Percentiles rank a stretch among this genome's conserved stretches.
phyloP scores from a whole-genome alignment of 2,113 vertebrate genomes.

The Ornithorhynchus anatinus region DNA sequence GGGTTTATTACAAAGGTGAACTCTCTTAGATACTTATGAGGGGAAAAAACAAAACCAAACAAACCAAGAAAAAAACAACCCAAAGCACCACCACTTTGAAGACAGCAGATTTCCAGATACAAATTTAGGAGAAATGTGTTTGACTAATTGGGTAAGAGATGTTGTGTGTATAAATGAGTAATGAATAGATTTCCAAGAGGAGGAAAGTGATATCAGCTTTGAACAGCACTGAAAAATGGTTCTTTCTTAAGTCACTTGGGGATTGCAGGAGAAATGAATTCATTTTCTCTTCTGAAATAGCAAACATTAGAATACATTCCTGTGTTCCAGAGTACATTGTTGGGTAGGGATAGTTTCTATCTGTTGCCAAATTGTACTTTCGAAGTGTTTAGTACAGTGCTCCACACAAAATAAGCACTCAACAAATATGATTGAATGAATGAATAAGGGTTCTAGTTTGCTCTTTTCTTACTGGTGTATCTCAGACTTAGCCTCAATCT shows the following conservation, averaged over 20 bases:
- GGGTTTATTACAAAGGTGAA: too few relatives aligned
- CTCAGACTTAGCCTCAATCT: neutral
- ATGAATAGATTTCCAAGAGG: too few relatives aligned
- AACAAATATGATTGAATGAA: neutral
- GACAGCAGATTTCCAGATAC: neutral
- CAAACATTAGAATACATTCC: neutral
- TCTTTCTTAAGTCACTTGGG: accelerated
- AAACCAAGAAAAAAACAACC: too few relatives aligned
- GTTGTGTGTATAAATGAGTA: neutral
- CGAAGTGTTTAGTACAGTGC: too few relatives aligned
- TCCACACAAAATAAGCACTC: neutral
- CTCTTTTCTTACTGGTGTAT: neutral
- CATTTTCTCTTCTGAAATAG: neutral
- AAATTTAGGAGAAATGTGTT: neutral
- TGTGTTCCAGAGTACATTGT: neutral
- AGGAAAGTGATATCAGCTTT: neutral
- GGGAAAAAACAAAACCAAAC: too few relatives aligned
- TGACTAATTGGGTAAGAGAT: neutral
- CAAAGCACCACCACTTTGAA: too few relatives aligned
- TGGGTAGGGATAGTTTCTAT: too few relatives aligned
- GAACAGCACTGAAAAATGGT: accelerated
- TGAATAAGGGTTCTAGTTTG: neutral
- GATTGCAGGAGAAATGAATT: accelerated
- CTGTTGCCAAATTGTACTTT: too few relatives aligned
- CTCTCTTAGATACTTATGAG: too few relatives aligned